Evolutionary conservation across 2,888 invertebrate species (phyloP), one percentile per base, ranked within the genome.

Genomic region (Aelia acuminata): DNA sequence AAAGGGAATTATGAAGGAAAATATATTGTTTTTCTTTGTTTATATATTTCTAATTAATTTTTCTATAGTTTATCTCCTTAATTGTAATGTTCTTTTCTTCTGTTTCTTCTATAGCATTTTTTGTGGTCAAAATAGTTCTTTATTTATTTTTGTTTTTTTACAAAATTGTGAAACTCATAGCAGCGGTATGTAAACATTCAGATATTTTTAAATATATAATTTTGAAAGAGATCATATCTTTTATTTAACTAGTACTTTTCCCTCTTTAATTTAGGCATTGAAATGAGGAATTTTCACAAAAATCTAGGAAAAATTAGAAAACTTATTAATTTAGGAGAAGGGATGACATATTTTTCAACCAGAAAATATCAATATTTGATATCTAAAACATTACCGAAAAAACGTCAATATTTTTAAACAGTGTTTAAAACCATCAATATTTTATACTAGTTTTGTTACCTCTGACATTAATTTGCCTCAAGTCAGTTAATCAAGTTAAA

Each of bases 131-230:
- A 87, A 43, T 39, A 63, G 87, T 43, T 87, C 47, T 57, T 70
- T 57, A 3, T 57, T 70, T 87, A 43, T 47, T 85, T 31, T 31
- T 85, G 5, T 85, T 87, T 84, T 48, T 48, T 80, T 84, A 57
- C 84, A n/a, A 84, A 75, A 48, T 84, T 87, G 49, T 80, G 50
- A 84, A 50, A 49, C 43, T 87, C 39, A 84, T 87, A 87, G 87
- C 87, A 87, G 87, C 84, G 87, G 87, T 87, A 87, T 87, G 87
- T 87, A 87, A 87, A 87, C 63, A 87, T 87, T 87, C 80, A 87
- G 75, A 87, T 87, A 87, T 87, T 87, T 87, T 87, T 87, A 87
- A 87, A 87, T 87, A 87, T 87, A 87, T 87, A 87, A 87, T 87
- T 87, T 87, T 87, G 49, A 87, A 87, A 87, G 84, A 80, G 84